phyloP scores from a whole-genome alignment of 2,113 vertebrate species.

The Sebastes fasciatus region DNA sequence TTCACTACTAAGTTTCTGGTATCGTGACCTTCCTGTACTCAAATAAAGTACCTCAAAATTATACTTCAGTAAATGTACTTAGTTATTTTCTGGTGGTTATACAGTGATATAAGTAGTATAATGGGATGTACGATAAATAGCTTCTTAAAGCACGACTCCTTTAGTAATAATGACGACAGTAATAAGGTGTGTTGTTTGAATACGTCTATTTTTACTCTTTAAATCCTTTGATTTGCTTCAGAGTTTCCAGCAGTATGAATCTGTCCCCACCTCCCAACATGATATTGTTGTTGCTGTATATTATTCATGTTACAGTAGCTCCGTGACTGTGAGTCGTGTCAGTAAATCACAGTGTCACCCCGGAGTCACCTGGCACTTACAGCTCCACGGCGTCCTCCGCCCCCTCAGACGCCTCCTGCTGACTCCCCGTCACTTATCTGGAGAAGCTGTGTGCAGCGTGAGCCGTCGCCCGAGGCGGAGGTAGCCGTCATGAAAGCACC shows the following conservation, averaged over 20 bases:
- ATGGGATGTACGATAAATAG: background rate
- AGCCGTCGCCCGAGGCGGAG: conserved; percentile 9
- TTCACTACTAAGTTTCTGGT: no score
- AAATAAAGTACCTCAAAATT: background rate
- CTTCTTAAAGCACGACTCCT: background rate
- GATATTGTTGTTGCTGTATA: background rate
- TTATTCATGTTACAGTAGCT: conserved; percentile 29
- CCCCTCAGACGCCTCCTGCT: background rate
- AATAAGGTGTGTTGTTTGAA: background rate
- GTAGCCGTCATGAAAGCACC: background rate
- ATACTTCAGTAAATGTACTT: background rate
- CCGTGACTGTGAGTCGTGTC: background rate
- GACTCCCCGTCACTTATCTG: conserved; percentile 14
- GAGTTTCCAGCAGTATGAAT: background rate
- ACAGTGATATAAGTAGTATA: background rate
- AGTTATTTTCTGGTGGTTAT: background rate
- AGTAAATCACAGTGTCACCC: conserved; percentile 6
- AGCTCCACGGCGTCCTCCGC: conserved; percentile 3
- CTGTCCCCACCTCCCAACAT: background rate
- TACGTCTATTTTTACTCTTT: background rate
- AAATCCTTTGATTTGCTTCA: background rate
- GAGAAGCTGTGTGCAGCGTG: background rate
- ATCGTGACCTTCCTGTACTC: background rate
- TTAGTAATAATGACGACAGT: background rate
- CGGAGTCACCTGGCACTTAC: conserved; percentile 15